Base-by-base conservation (phyloP, 2,888 invertebrate genomes). In the Ophion costatus region DNA sequence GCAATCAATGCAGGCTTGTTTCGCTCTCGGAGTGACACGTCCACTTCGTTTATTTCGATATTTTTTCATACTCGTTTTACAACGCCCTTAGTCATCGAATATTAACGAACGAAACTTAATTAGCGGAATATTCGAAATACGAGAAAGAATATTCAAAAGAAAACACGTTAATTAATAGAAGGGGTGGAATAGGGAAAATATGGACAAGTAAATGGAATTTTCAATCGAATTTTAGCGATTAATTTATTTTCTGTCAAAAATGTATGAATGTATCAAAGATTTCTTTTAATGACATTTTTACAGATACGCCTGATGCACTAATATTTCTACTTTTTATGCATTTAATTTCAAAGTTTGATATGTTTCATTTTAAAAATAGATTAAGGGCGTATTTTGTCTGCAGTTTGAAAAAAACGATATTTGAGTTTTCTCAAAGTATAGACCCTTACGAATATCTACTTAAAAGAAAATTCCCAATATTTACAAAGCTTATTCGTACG, bases 1-100 rank as follows among this genome's bases (percentile, higher is more conserved):
- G 83, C 75, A 83, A 80, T 83, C 83, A 83, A 75, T 76, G 70
- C 70, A 57, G 33, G 59, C 79, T 76, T 71, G 79, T 83, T 70
- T 66, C 51, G 20, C 51, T 22, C 69, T 33, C 33, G 66, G 33
- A 66, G 57, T 17, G n/a, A 20, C 33, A 4, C 33, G 45, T 9
- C 14, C 20, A 45, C 66, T 63, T 17, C 59, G n/a, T 74, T 63
- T 7, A 57, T 69, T 45, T 38, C 17, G 22, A 67, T 33, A 14
- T 67, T 24, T 38, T 57, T 10, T 20, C 45, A 11, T n/a, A 1
- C 64, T 14, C 33, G 7, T 67, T 69, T 57, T 33, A 17, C 51
- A 22, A n/a, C 42, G 14, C 56, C 17, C 56, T 64, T 76, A 33
- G 51, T 38, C 29, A 76, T 56, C 22, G 22, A 67, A 76, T 67